phyloP scores from a whole-genome alignment of 64 coral and sea anemone species.

The Catalaphyllia jardinei region DNA sequence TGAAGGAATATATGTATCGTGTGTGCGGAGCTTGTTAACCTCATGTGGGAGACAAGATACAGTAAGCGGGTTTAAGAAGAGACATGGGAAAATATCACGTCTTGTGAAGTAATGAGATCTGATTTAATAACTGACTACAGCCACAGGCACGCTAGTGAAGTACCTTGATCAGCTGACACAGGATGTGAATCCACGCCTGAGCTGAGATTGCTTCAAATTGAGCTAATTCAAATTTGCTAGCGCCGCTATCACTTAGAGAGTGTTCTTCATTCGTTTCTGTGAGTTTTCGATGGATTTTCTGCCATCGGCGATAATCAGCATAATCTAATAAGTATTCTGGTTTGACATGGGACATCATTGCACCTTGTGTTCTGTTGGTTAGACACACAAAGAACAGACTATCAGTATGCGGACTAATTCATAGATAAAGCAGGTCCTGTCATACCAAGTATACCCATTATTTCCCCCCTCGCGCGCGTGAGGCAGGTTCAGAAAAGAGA shows the following conservation, averaged over 20 bases:
- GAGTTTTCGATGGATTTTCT: conserved; percentile 51
- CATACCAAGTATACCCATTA: too few species aligned
- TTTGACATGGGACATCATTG: conserved; percentile 77
- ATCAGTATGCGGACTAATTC: too few species aligned
- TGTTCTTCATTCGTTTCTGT: conserved; percentile 32
- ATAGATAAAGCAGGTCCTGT: too few species aligned
- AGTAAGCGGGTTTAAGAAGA: too few species aligned
- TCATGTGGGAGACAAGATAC: too few species aligned
- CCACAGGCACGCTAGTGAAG: neutral
- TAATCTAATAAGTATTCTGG: conserved; percentile 74
- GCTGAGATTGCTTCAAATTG: conserved; percentile 62
- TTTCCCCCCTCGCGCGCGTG: too few species aligned
- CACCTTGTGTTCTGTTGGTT: conserved; percentile 74
- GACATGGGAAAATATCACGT: too few species aligned
- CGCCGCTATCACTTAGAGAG: neutral
- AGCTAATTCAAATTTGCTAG: conserved; percentile 23
- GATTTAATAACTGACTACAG: too few species aligned
- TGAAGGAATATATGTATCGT: too few species aligned
- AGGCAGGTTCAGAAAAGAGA: neutral
- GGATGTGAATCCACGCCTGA: conserved; percentile 85
- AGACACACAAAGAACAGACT: neutral
- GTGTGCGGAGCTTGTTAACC: too few species aligned
- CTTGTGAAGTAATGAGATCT: too few species aligned
- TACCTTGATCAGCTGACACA: conserved; percentile 91
- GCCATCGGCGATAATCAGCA: conserved; percentile 76